phyloP scores from a whole-genome alignment of 1,140 invertebrate species.

The Gryon sp. region DNA sequence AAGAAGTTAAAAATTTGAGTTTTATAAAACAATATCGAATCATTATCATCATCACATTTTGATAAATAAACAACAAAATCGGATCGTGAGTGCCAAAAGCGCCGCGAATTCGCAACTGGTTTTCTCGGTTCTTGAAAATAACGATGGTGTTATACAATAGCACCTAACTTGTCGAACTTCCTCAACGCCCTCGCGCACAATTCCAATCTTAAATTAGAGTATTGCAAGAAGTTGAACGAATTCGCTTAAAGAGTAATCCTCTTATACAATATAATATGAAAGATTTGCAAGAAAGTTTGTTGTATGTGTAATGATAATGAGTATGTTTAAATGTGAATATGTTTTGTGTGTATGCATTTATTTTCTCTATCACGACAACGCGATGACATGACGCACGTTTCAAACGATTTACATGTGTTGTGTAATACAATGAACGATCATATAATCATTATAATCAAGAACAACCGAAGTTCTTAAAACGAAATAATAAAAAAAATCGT shows the following conservation, averaged over 20 bases:
- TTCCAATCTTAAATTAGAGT: constrained; percentile 66
- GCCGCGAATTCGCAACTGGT: constrained; percentile 31
- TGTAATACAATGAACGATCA: constrained; percentile 52
- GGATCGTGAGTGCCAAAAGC: constrained; percentile 19
- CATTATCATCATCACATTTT: constrained; percentile 10
- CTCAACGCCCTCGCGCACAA: constrained; percentile 50
- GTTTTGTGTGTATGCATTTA: constrained; percentile 15
- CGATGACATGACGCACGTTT: constrained; percentile 55
- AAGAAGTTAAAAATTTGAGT: background rate
- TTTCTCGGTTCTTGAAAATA: constrained; percentile 11
- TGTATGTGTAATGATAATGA: too few relatives aligned
- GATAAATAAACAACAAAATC: too few relatives aligned
- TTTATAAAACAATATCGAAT: background rate
- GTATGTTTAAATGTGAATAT: constrained; percentile 40
- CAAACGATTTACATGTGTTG: constrained; percentile 49
- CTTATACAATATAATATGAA: constrained; percentile 63
- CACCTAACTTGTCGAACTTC: constrained; percentile 17
- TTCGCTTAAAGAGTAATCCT: constrained; percentile 59
- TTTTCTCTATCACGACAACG: constrained; percentile 47
- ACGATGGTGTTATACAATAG: constrained; percentile 38
- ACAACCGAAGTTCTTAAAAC: constrained; percentile 11
- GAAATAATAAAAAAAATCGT: constrained; percentile 1
- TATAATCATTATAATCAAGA: constrained; percentile 44
- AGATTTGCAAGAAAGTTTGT: constrained; percentile 54
- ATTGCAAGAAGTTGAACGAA: constrained; percentile 72